Evolutionary conservation across 2,888 invertebrate genomes (phyloP), one percentile per base, ranked within the genome.

Genomic region (Abrostola tripartita): DNA sequence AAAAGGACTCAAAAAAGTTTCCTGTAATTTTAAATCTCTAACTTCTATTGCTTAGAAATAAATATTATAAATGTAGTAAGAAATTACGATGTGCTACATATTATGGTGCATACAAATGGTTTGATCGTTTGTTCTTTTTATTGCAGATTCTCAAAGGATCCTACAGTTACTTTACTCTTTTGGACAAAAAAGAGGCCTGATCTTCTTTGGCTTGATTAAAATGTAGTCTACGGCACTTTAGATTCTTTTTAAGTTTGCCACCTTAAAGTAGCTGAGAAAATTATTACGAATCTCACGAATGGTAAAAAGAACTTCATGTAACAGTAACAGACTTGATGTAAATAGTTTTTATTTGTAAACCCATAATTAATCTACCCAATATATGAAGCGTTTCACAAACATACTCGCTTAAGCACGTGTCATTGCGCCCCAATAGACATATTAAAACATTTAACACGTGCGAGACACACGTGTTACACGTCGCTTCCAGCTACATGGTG

Each of bases 71-170:
- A n/a, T n/a, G n/a, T n/a, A n/a, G n/a, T n/a, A n/a, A n/a, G n/a
- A n/a, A n/a, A n/a, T n/a, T n/a, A n/a, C n/a, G n/a, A n/a, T n/a
- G n/a, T n/a, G n/a, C n/a, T n/a, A n/a, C n/a, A n/a, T n/a, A n/a
- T n/a, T n/a, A n/a, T n/a, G n/a, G n/a, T n/a, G n/a, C n/a, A n/a
- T n/a, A n/a, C n/a, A n/a, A n/a, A n/a, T n/a, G n/a, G n/a, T n/a
- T n/a, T n/a, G n/a, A n/a, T n/a, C n/a, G n/a, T n/a, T n/a, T n/a
- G n/a, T n/a, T n/a, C n/a, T n/a, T n/a, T n/a, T 24, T 24, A 24
- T 90, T 83, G 37, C 90, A 92, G 92, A 90, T 92, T 77, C 60
- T 92, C 4, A 92, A 89, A 73, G 91, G 90, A 9, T 85, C 92
- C 0, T 92, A 92, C 69, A 92, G 90, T 61, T 92, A 88, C 75